A percentile compares a stretch with the other conserved stretches of the same genome.
These are phyloP conservation scores for Macroglossus sobrinus DNA, from an alignment of 2,113 vertebrate genomes.

Conservation along the genomic window DNA sequence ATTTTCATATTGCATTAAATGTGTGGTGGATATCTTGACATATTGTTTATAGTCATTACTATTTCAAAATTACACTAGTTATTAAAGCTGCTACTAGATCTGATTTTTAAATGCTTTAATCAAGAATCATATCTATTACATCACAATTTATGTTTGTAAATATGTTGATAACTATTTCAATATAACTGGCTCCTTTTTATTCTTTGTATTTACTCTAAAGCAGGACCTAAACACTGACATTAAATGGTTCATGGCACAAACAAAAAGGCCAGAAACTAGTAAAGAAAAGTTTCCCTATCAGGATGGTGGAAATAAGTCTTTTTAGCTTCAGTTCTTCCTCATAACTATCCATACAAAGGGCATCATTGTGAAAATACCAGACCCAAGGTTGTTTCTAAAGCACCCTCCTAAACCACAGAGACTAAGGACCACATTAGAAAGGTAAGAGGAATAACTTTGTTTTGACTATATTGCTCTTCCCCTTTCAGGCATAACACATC, in stretches of 20 bases:
- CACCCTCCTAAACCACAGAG: background rate
- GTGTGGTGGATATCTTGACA: background rate
- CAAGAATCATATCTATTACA: background rate
- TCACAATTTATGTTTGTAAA: background rate
- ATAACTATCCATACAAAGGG: background rate
- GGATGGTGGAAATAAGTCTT: background rate
- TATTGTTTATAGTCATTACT: background rate
- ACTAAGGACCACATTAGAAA: background rate
- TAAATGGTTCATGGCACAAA: background rate
- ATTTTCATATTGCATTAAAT: background rate
- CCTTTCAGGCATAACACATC: too few relatives aligned
- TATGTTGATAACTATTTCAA: background rate
- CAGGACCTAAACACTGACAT: background rate
- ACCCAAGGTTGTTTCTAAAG: background rate
- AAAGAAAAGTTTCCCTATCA: background rate
- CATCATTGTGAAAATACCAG: background rate
- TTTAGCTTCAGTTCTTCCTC: background rate
- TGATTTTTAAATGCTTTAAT: conserved; percentile 27
- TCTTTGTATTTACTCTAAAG: background rate
- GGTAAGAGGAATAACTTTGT: background rate
- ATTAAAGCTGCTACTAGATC: background rate
- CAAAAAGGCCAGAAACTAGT: background rate
- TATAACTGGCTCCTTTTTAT: background rate
- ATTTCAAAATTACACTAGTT: conserved; percentile 12
- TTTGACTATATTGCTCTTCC: background rate